Conservation (phyloP, 2,888 invertebrate genomes). For the Brachyptera putata region DNA sequence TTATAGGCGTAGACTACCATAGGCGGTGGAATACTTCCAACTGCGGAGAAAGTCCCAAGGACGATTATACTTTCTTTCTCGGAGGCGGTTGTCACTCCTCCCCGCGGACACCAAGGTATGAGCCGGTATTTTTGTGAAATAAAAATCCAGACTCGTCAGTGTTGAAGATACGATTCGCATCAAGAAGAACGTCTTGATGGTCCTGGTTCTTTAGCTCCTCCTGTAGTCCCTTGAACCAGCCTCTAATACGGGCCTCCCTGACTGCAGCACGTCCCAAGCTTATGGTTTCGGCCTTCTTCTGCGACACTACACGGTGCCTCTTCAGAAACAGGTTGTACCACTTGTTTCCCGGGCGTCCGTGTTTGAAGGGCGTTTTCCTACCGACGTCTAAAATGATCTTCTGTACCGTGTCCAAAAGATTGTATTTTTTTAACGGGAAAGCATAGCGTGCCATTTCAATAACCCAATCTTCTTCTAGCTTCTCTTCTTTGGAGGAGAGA, state of each 20-base stretch:
- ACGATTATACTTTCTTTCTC: neutral
- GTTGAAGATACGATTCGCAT: neutral
- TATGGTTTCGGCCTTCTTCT: neutral
- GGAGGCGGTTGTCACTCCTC: neutral
- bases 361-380: neutral
- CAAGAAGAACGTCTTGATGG: neutral
- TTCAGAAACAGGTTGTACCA: neutral
- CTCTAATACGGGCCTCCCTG: neutral
- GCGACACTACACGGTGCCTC: neutral
- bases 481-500: neutral
- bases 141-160: neutral
- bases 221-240: neutral
- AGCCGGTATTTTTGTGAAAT: neutral
- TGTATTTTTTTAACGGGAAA: neutral
- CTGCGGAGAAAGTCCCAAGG: neutral
- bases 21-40: neutral
- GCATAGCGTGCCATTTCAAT: neutral
- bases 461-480: neutral
- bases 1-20: slow-evolving; percentile 2
- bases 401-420: neutral
- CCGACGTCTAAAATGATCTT: neutral
- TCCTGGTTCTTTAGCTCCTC: neutral
- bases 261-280: neutral
- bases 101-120: neutral
- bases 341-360: neutral